These are phyloP conservation scores for Gymnothorax reevesii DNA, from an alignment of 2,797 vertebrate genomes.

Conservation along the genomic window DNA sequence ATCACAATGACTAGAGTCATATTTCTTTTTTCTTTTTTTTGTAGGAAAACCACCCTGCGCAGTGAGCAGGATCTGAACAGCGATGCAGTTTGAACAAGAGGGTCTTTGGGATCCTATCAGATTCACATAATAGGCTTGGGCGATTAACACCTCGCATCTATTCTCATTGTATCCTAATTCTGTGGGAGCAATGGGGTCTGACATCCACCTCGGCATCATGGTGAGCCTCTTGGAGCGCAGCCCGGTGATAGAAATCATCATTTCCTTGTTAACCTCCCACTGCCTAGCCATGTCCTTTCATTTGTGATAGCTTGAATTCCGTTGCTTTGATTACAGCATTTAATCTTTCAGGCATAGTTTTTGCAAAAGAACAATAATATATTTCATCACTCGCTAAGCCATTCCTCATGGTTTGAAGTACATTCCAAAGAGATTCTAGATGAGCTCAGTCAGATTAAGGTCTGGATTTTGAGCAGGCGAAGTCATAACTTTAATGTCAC, in stretches of 20 bases:
- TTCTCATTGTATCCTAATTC: conserved; percentile 50
- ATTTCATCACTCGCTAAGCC: no score
- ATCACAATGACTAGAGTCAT: conserved; percentile 5
- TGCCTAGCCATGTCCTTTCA: conserved; percentile 47
- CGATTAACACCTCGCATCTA: conserved; percentile 45
- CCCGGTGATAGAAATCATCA: conserved; percentile 55
- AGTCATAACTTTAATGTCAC: no score
- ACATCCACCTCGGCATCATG: conserved; percentile 55
- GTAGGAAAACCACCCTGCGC: background rate
- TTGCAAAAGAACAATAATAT: no score
- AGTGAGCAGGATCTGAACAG: conserved; percentile 3
- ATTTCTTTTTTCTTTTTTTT: background rate
- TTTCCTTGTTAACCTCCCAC: conserved; percentile 63
- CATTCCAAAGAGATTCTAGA: no score
- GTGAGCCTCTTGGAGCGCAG: conserved; percentile 46
- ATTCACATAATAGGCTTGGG: conserved; percentile 44
- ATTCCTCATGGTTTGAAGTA: no score
- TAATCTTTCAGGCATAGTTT: no score
- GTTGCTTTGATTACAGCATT: background rate
- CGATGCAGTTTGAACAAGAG: background rate
- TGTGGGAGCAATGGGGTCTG: conserved; percentile 47
- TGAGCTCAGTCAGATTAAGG: no score
- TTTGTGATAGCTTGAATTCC: conserved; percentile 54
- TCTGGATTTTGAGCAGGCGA: no score
- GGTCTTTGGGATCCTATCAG: background rate